phyloP scores from a whole-genome alignment of 1,140 invertebrate species.

The Orchestia grillus region DNA sequence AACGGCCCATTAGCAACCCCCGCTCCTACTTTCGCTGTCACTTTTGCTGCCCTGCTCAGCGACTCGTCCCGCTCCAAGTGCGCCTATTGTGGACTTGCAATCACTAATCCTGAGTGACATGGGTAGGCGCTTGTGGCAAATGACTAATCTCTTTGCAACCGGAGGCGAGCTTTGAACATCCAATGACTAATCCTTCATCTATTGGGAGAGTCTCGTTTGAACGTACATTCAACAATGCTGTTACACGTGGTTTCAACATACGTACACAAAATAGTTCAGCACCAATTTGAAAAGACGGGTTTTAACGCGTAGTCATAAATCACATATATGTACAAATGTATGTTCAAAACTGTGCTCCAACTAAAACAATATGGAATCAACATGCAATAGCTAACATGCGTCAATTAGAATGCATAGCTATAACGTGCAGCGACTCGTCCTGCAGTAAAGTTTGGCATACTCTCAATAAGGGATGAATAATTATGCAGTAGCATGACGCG shows the following conservation, averaged over 20 bases:
- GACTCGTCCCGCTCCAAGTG: not conserved
- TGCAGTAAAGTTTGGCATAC: not conserved
- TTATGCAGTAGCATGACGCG: too few species aligned
- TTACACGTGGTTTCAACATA: not conserved
- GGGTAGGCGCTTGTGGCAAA: not conserved
- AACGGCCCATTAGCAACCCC: slow-evolving; percentile 28
- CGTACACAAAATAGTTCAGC: not conserved
- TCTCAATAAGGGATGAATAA: not conserved
- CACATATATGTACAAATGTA: too few species aligned
- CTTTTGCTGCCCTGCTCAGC: not conserved
- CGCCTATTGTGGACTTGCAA: not conserved
- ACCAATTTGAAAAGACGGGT: not conserved
- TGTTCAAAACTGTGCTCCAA: not conserved
- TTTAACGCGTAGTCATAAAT: not conserved
- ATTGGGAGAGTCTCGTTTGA: not conserved
- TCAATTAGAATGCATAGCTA: not conserved
- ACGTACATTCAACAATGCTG: not conserved
- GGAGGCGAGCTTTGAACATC: not conserved
- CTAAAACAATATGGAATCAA: not conserved
- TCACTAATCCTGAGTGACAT: not conserved
- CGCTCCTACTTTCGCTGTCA: slow-evolving; percentile 32
- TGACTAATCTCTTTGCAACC: not conserved
- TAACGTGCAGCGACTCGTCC: not conserved
- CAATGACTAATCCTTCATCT: not conserved
- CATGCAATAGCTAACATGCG: too few species aligned